phyloP scores from a whole-genome alignment of 2,888 invertebrate genomes.

The Taenaris catops region DNA sequence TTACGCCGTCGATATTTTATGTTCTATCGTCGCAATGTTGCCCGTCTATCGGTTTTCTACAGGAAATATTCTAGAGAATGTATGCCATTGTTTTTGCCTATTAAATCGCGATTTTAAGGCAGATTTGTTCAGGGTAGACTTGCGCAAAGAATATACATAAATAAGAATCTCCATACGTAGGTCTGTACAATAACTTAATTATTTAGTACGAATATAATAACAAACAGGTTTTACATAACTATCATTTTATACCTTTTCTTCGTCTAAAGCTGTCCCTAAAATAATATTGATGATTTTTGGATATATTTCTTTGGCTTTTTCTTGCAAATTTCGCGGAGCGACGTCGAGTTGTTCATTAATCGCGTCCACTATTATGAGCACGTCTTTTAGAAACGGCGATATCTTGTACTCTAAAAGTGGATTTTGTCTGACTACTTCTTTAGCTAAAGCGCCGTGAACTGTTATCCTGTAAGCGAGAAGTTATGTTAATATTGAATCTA shows the following conservation, averaged over 20 bases:
- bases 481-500: too few relatives aligned
- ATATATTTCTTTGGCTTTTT: slow-evolving; percentile 41
- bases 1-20: too few relatives aligned
- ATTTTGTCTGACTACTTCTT: slow-evolving; percentile 66
- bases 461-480: slow-evolving; percentile 60
- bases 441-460: slow-evolving; percentile 64
- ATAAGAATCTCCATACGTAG: too few relatives aligned
- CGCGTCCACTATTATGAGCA: slow-evolving; percentile 43
- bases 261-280: slow-evolving; percentile 50
- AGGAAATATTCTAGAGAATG: too few relatives aligned
- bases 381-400: slow-evolving; percentile 47
- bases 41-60: too few relatives aligned
- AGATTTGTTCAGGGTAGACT: too few relatives aligned
- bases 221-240: not conserved
- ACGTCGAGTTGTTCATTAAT: slow-evolving; percentile 47
- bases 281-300: slow-evolving; percentile 42
- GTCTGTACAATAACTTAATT: too few relatives aligned
- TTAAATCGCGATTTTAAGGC: too few relatives aligned
- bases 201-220: too few relatives aligned
- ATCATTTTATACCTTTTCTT: slow-evolving; percentile 49
- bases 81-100: too few relatives aligned
- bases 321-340: slow-evolving; percentile 34
- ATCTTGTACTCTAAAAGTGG: slow-evolving; percentile 58
- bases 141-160: too few relatives aligned
- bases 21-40: too few relatives aligned